phyloP scores from a whole-genome alignment of 2,113 vertebrate species.

The Lamprotornis superbus region DNA sequence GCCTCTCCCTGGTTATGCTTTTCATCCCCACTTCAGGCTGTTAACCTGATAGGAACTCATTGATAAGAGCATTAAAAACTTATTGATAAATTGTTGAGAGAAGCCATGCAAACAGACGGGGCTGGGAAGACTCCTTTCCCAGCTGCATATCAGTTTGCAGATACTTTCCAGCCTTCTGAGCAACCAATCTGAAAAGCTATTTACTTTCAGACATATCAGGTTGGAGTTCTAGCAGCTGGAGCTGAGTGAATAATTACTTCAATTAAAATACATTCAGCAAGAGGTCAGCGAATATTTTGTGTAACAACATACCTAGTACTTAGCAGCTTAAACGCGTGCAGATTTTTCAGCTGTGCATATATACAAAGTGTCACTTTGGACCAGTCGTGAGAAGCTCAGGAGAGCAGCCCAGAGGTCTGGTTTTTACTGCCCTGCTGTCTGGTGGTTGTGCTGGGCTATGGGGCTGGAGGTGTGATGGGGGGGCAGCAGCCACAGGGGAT shows the following conservation, averaged over 20 bases:
- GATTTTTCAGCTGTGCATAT: slow-evolving; percentile 53
- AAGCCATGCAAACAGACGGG: background rate
- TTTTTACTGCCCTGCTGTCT: background rate
- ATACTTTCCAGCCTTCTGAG: background rate
- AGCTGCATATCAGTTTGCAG: background rate
- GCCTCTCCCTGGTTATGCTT: background rate
- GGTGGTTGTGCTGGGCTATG: background rate
- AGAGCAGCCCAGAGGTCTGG: background rate
- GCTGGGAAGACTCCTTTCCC: background rate
- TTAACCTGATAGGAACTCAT: background rate
- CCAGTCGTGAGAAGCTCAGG: background rate
- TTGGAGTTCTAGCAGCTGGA: slow-evolving; percentile 47
- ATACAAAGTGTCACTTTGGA: slow-evolving; percentile 14
- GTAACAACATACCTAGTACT: slow-evolving; percentile 24
- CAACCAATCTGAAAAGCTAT: background rate
- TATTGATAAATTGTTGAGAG: slow-evolving; percentile 11
- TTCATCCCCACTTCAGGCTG: background rate
- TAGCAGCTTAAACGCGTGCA: slow-evolving; percentile 31
- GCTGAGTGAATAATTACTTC: slow-evolving; percentile 61
- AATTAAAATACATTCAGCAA: slow-evolving; percentile 58
- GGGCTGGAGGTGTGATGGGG: background rate
- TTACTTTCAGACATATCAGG: slow-evolving; percentile 30
- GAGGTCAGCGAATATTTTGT: slow-evolving; percentile 60
- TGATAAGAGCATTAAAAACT: slow-evolving; percentile 5
- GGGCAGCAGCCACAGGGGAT: background rate